These are phyloP conservation scores for Eristalis arbustorum DNA, from an alignment of 2,888 invertebrate genomes.

Conservation along the genomic window DNA sequence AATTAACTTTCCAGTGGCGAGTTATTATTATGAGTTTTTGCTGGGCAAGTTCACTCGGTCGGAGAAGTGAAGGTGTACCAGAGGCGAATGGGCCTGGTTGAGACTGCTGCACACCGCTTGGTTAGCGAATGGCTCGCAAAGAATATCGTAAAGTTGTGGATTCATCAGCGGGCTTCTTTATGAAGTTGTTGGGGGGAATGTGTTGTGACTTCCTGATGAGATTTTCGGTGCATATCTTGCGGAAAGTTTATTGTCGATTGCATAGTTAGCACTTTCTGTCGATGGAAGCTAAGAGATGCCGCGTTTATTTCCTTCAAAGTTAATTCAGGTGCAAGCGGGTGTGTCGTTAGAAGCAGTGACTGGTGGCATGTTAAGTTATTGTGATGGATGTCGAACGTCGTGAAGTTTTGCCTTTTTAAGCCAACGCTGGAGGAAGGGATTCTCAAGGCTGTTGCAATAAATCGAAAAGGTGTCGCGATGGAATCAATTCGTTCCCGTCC, in stretches of 20 bases:
- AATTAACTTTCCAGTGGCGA: constrained; percentile 46
- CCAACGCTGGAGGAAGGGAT: no score
- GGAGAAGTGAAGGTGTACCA: not conserved
- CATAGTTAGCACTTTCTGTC: not conserved
- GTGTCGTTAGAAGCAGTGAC: no score
- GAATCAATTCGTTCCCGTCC: no score
- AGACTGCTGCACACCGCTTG: constrained; percentile 8
- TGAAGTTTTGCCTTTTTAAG: no score
- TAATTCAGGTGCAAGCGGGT: no score
- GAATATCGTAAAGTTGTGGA: constrained; percentile 25
- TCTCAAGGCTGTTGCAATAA: no score
- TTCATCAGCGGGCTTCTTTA: constrained; percentile 21
- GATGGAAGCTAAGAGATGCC: not conserved
- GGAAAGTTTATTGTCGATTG: not conserved
- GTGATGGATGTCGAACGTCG: no score
- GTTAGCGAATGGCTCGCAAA: constrained; percentile 35
- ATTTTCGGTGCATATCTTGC: not conserved
- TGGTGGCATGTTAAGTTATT: no score
- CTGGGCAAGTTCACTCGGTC: constrained; percentile 14
- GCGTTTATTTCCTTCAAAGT: not conserved
- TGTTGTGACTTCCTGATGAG: constrained; percentile 3
- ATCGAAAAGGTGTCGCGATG: no score
- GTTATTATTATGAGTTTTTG: constrained; percentile 58
- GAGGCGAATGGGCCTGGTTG: constrained; percentile 9
- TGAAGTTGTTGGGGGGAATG: not conserved